Evolutionary conservation across 2,888 invertebrate genomes (phyloP).

Genomic region (Limulus polyphemus): DNA sequence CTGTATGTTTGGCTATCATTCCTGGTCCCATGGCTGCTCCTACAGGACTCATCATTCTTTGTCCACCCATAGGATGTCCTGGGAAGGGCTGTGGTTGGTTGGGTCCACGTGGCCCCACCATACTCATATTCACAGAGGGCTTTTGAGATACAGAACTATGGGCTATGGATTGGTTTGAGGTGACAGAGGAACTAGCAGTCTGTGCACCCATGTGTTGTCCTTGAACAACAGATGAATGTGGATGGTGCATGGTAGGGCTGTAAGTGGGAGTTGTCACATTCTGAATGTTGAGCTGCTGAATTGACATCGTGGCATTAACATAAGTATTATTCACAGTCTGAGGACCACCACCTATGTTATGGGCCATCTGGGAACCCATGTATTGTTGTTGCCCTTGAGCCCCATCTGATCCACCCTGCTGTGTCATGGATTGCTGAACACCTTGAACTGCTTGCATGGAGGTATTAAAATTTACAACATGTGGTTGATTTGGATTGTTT

Average conservation of each 20-base stretch:
- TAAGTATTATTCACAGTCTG: constrained; percentile 42
- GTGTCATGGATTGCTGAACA: constrained; percentile 16
- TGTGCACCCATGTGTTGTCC: constrained; percentile 15
- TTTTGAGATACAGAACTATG: constrained; percentile 22
- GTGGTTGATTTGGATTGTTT: constrained; percentile 24
- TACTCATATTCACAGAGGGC: constrained; percentile 24
- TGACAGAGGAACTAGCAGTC: constrained; percentile 26
- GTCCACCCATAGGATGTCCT: constrained; percentile 9
- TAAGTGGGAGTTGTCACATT: constrained; percentile 32
- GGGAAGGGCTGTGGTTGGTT: constrained; percentile 14
- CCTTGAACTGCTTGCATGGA: constrained; percentile 34
- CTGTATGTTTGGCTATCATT: constrained; percentile 15
- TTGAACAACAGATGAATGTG: constrained; percentile 14
- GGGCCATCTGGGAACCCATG: constrained; percentile 25
- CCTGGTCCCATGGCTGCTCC: constrained; percentile 14
- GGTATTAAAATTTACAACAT: constrained; percentile 37
- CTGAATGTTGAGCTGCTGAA: constrained; percentile 43
- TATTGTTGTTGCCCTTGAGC: constrained; percentile 18
- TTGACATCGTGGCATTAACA: constrained; percentile 42
- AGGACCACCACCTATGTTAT: constrained; percentile 31
- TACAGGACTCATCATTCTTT: constrained; percentile 11
- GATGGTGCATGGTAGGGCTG: constrained; percentile 24
- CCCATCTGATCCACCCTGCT: constrained; percentile 6
- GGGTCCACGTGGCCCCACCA: constrained; percentile 29
- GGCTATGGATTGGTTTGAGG: constrained; percentile 26